Base-by-base conservation (phyloP, 1,140 invertebrate species). In the Diachasma alloeum region DNA sequence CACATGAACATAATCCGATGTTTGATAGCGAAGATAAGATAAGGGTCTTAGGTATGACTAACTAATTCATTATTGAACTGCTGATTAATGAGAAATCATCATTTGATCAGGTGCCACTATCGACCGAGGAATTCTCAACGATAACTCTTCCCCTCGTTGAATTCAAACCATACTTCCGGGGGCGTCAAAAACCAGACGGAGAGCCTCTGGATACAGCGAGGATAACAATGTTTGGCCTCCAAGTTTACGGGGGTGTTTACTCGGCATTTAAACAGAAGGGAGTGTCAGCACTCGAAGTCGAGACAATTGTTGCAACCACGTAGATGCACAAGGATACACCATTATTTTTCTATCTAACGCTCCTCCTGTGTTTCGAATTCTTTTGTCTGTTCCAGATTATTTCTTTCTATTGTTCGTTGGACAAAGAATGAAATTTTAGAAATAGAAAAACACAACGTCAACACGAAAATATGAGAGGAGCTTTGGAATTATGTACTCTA, bases 171-270 rank as follows among this genome's bases (percentile, higher is more conserved):
- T 94, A 92, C 82, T 93, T 90, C 79, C 88, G 92, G 81, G 93
- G 93, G 9, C 88, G 88, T 75, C 86, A 90, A 79, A 82, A 91
- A 22, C 90, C 91, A 63, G 87, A 91, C 75, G 90, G 90, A 6
- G 90, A 92, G 81, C 89, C 91, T 1, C 82, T 94, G 10, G 91
- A 94, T 82, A 86, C 85, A 37, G 84, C 90, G 5, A 89, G 91
- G 77, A 91, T 94, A 26, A 93, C 93, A 0, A 91, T 90, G 82
- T 89, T 94, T 75, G 93, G 92, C 24, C 84, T 94, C 46, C 93
- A 94, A 88, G 89, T 93, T 81, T 93, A 92, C 79, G 93, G 93
- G 31, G 93, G 93, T n/a, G 93, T 94, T 59, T 94, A 94, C 83
- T 86, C 89, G 70, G 88, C 91, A 10, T 83, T 91, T 9, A 94